Base-by-base conservation (phyloP, 2,797 vertebrate genomes). In the Anguilla pacifica region DNA sequence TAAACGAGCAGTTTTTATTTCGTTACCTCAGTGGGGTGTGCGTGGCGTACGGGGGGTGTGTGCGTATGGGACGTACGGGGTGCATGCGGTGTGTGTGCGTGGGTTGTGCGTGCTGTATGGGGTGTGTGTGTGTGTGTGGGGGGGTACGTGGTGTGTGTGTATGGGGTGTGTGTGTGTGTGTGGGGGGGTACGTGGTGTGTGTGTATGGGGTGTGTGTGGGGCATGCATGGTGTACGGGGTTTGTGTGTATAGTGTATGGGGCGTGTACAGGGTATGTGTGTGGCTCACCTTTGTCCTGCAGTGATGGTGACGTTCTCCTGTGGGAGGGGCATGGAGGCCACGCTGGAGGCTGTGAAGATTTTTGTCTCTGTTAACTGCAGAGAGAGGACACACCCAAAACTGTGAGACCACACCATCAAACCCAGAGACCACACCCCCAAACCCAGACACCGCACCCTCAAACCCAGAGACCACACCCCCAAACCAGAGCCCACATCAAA, bases 221-320 rank as follows among this genome's bases (percentile, higher is more conserved):
- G 4, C 35, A 22, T 10, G 61, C 7, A 22, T 64, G 61, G 35
- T 51, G 49, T 51, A 9, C 1, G 49, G 49, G 4, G 49, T 51
- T 5, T 51, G 49, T 51, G 49, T 51, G 49, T 51, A 10, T 53
- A n/a, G 61, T n/a, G 61, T n/a, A 22, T 64, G 61, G 0, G 3
- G 61, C n/a, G 61, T 64, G 61, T 64, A 5, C 0, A 1, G 25
- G 0, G 61, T 9, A 25, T n/a, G 61, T 67, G 22, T n/a, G 61
- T 67, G 61, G 1, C 93, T 22, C 87, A 97, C 98, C 98, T 98
- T 94, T 99, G 98, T 94, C 98, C 98, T 92, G 98, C 98, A 92
- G 98, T 99, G 95, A 99, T 99, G 95, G 98, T 99, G 93, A 99
- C 98, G 87, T 97, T 98, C 96, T 99, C 98, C 1, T 97, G 95